Evolutionary conservation across 2,888 invertebrate species (phyloP), one percentile per base, ranked within the genome.

Genomic region (Patella pellucida): DNA sequence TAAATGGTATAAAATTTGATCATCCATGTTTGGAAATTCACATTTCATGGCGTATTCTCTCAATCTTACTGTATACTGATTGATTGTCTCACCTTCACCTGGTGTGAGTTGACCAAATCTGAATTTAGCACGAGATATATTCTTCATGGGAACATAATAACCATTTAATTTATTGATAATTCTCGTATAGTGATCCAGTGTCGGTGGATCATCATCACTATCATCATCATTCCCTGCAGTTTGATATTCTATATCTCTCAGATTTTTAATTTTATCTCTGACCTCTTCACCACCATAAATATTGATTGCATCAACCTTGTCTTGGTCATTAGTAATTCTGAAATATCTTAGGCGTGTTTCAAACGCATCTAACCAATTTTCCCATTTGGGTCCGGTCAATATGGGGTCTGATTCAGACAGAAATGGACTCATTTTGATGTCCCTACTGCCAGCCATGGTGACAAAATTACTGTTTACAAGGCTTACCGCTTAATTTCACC

Each of bases 371-470:
- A 62, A 23, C 62, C 23, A 62, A 23, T 62, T 62, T 19, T 19
- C 19, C 62, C 62, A 19, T 19, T 62, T 62, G 11, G 62, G 62
- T 23, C 62, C 62, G 23, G 62, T 62, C 23, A 14, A 62, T 23
- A 62, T 62, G n/a, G 62, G 62, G 62, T 62, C 62, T 23, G 62
- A n/a, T 23, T 62, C 62, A 62, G 62, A n/a, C n/a, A 62, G n/a
- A 14, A 62, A 62, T 62, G 62, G 62, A 12, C 11, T 12, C 62
- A 62, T 62, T 3, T 62, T 62, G 14, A 62, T 62, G 14, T 62
- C 62, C 23, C 62, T 62, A 15, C 62, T 62, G 23, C 19, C 11
- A 62, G 31, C 31, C 31, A 41, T 41, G 31, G n/a, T 62, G 14
- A 12, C 19, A n/a, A 62, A 23, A 7, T 62, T 62, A 23, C 23